phyloP scores from a whole-genome alignment of 1,140 invertebrate genomes.

The Polypedilum vanderplanki region DNA sequence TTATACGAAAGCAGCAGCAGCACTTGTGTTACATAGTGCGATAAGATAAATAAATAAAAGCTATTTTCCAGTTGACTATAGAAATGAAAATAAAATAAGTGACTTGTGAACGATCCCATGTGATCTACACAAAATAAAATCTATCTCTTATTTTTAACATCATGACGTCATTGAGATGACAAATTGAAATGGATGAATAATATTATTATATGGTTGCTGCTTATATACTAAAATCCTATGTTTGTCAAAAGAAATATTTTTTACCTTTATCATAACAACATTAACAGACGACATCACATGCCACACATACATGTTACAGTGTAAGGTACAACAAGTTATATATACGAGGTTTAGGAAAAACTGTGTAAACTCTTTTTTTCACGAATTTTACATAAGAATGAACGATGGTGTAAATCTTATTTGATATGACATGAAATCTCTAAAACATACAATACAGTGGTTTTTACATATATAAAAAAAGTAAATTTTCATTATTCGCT shows the following conservation, averaged over 20 bases:
- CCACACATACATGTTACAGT: background rate
- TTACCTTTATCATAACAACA: conserved; percentile 1
- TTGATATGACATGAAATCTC: conserved; percentile 12
- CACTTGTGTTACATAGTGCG: background rate
- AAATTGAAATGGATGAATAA: conserved; percentile 1
- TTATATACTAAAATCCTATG: background rate
- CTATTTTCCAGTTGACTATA: background rate
- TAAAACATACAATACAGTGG: background rate
- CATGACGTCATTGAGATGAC: background rate
- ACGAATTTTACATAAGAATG: background rate
- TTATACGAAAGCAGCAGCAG: background rate
- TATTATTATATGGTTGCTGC: background rate
- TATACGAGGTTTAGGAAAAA: background rate
- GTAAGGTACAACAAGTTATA: background rate
- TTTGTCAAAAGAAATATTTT: background rate
- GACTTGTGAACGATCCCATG: too few species aligned
- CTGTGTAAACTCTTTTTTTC: background rate
- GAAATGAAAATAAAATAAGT: too few species aligned
- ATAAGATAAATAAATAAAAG: background rate
- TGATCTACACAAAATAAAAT: background rate
- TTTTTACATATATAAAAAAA: too few species aligned
- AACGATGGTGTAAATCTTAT: background rate
- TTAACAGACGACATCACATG: background rate
- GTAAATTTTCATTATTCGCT: too few species aligned
- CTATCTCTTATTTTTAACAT: conserved; percentile 16